A percentile compares a stretch with the other conserved stretches of the same genome.
These are phyloP conservation scores for Chrysemys picta DNA, from an alignment of 2,113 vertebrate species.

Conservation along the genomic window DNA sequence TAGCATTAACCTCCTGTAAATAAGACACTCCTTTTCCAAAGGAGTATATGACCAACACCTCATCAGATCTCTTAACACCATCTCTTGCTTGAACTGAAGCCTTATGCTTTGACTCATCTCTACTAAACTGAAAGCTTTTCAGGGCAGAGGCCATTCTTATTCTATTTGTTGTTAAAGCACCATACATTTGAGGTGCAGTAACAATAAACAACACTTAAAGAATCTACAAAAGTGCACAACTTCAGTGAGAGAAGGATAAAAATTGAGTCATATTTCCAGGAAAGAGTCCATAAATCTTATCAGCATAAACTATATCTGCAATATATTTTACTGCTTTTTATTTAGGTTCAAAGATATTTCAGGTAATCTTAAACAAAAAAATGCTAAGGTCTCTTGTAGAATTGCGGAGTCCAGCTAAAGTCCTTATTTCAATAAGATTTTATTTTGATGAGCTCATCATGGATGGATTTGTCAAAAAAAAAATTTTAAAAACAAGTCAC, in stretches of 20 bases:
- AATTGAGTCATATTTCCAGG: neutral
- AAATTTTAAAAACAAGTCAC: slow-evolving; percentile 5
- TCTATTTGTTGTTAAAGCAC: neutral
- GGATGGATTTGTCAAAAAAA: slow-evolving; percentile 31
- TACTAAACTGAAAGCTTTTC: neutral
- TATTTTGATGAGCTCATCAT: slow-evolving; percentile 55
- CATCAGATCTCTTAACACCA: neutral
- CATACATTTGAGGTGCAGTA: neutral
- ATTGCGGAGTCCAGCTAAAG: slow-evolving; percentile 1
- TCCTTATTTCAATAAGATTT: slow-evolving; percentile 51
- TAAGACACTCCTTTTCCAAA: neutral
- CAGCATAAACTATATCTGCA: neutral
- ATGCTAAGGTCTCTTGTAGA: slow-evolving; percentile 15
- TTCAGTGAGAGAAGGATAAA: neutral
- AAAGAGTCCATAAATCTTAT: slow-evolving; percentile 16
- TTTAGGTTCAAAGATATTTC: slow-evolving; percentile 28
- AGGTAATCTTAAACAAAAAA: slow-evolving; percentile 4
- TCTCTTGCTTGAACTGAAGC: neutral
- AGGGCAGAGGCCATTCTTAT: neutral
- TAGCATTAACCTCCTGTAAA: neutral
- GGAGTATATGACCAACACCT: neutral
- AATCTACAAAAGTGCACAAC: neutral
- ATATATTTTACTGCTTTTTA: neutral
- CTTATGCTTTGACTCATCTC: neutral
- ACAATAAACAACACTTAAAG: neutral